Base-by-base conservation (phyloP, 2,888 invertebrate species). In the Nysson spinosus region DNA sequence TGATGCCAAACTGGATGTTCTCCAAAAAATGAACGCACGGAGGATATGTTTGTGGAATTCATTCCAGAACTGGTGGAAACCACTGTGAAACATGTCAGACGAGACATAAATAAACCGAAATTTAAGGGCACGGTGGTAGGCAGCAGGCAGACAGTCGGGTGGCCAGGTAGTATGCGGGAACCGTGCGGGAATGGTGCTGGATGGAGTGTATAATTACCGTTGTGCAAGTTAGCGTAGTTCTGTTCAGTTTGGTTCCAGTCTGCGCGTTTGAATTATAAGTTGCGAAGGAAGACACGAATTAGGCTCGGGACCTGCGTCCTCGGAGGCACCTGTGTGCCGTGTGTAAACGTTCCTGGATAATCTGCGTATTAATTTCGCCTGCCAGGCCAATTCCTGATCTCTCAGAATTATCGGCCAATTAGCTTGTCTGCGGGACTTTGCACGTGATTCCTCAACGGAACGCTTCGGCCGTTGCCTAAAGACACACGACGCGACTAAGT, bases 221-320 rank as follows among this genome's bases (percentile, higher is more conserved):
- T 81, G 83, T 74, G 83, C 85, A 83, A 85, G 85, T 84, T 85
- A 73, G 78, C 81, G 75, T 81, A 80, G 81, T 80, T 79, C 80
- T 81, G 80, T 79, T 80, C 82, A 79, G 80, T 84, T 86, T 82
- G 83, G 87, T 87, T 87, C 86, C 87, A 86, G 85, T 86, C 86
- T 83, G 81, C 85, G 85, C 78, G 85, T 82, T 85, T 86, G 86
- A 87, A 87, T 87, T 86, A 87, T 86, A 86, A 85, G 85, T 86
- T 86, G 82, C 84, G 73, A 83, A 85, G 85, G 85, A 85, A 85
- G 85, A 84, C 82, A 83, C 83, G 84, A 86, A 85, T 85, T 85
- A 85, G 84, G 81, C 83, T 75, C 72, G 72, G 69, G 64, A 52
- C 57, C 63, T 37, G 40, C 50, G 30, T 51, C 44, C 50, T 35